Conservation (phyloP, 2,797 vertebrate species). For the Monodelphis domestica region DNA sequence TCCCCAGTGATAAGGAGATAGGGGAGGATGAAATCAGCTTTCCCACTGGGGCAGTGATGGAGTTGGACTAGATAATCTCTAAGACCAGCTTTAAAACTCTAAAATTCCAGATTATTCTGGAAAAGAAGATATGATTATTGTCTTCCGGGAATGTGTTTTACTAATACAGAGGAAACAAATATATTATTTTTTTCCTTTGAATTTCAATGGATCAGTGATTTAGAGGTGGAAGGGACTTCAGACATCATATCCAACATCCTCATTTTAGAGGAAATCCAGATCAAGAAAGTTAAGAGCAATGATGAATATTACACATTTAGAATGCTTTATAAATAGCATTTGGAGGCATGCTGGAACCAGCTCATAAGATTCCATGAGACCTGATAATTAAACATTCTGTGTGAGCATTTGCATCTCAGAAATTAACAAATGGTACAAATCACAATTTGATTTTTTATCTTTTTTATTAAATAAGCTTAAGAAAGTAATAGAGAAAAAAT, state of each 20-base stretch:
- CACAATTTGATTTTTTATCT: background rate
- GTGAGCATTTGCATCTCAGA: background rate
- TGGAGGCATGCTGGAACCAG: background rate
- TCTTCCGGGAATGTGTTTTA: background rate
- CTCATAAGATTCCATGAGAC: background rate
- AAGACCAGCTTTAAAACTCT: background rate
- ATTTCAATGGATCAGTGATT: background rate
- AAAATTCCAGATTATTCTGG: background rate
- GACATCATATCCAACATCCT: background rate
- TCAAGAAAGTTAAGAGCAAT: background rate
- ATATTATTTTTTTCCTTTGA: background rate
- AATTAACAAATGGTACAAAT: background rate
- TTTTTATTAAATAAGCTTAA: background rate
- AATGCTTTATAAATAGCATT: background rate
- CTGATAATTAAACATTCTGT: background rate
- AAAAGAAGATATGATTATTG: background rate
- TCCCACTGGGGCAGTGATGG: background rate
- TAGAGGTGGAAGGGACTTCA: background rate
- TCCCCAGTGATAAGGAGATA: background rate
- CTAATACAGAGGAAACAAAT: conserved; percentile 1
- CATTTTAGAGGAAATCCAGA: background rate
- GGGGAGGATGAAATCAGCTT: background rate
- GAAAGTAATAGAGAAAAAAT: background rate
- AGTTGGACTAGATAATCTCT: background rate
- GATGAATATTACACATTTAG: background rate